Conservation (phyloP, 2,797 vertebrate species). For the Channa striata region DNA sequence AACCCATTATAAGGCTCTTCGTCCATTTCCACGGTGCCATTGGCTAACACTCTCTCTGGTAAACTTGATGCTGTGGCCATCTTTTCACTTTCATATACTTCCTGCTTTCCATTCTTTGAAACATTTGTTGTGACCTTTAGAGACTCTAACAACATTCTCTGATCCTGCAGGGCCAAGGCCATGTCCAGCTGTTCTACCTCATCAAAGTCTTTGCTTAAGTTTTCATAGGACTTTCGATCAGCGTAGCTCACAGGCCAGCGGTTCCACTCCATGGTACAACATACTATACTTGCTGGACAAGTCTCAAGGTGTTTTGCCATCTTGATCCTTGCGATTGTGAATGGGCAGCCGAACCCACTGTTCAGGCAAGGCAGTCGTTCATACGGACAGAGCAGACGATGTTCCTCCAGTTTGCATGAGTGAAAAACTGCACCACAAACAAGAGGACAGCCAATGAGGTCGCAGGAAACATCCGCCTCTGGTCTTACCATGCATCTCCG, state of each 20-base stretch:
- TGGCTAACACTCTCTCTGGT: conserved; percentile 60
- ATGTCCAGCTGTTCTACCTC: conserved; percentile 98
- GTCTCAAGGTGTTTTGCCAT: conserved; percentile 93
- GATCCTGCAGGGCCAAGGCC: conserved; percentile 98
- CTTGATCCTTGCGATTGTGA: conserved; percentile 90
- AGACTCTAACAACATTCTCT: conserved; percentile 97
- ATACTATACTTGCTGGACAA: conserved; percentile 97
- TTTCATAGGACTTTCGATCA: conserved; percentile 96
- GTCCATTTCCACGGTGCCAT: conserved; percentile 85
- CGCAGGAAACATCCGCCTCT: conserved; percentile 92
- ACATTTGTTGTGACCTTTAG: conserved; percentile 95
- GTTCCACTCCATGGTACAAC: conserved; percentile 99
- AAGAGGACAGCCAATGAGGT: conserved; percentile 93
- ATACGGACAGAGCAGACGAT: conserved; percentile 93
- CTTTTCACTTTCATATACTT: conserved; percentile 82
- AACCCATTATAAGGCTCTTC: conserved; percentile 91
- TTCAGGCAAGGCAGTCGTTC: conserved; percentile 96
- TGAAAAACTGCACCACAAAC: conserved; percentile 98
- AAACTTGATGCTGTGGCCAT: conserved; percentile 81
- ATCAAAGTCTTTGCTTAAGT: conserved; percentile 95
- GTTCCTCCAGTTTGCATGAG: conserved; percentile 93
- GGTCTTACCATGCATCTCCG: conserved; percentile 96
- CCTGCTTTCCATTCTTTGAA: conserved; percentile 88
- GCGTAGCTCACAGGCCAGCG: conserved; percentile 99
- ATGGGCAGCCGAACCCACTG: conserved; percentile 94